Conservation (phyloP, 2,888 invertebrate species). For the Nineta flava region DNA sequence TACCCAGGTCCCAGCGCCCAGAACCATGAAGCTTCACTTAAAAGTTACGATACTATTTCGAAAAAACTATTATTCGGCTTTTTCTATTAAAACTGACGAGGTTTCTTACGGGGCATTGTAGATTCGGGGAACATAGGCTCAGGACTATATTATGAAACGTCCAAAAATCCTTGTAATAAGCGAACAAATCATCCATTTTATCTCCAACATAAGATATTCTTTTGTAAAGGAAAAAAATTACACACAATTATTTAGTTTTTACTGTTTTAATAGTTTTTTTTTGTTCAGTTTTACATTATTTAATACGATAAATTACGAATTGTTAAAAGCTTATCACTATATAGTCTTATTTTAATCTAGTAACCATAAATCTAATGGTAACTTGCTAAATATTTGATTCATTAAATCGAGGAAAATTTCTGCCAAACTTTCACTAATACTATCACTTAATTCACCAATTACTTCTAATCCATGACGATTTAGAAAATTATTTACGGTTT, state of each 20-base stretch:
- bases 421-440: constrained; percentile 35
- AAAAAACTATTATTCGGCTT: too few species aligned
- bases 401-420: constrained; percentile 37
- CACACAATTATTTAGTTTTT: not conserved
- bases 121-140: too few species aligned
- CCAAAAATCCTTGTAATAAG: too few species aligned
- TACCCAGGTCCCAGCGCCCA: too few species aligned
- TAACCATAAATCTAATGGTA: constrained; percentile 40
- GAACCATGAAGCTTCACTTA: too few species aligned
- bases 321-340: not conserved
- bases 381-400: constrained; percentile 39
- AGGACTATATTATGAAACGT: too few species aligned
- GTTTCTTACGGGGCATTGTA: too few species aligned
- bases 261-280: not conserved
- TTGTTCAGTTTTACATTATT: not conserved
- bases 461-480: constrained; percentile 42
- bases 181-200: too few species aligned
- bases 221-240: not conserved
- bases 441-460: constrained; percentile 37
- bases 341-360: not conserved
- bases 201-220: too few species aligned
- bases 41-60: too few species aligned
- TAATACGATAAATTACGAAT: not conserved
- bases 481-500: constrained; percentile 38
- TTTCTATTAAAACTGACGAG: too few species aligned